Percentiles rank a stretch among this genome's conserved stretches.
Conservation (phyloP, 2,888 invertebrate species). For the Herminia tarsipennalis region DNA sequence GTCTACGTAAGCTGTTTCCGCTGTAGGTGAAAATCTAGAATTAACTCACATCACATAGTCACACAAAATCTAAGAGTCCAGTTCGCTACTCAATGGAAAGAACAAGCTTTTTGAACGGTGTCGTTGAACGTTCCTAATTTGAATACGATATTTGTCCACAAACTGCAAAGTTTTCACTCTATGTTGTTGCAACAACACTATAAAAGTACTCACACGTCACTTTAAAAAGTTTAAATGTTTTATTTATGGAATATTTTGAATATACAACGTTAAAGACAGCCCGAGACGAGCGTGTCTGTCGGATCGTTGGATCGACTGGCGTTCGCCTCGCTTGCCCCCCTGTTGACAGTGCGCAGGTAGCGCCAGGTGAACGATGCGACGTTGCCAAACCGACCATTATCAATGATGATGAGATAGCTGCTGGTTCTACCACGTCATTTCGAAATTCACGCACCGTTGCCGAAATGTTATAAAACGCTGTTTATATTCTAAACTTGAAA, state of each 20-base stretch:
- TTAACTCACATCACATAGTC: conserved; percentile 75
- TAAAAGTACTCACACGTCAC: conserved; percentile 43
- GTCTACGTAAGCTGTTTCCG: conserved; percentile 83
- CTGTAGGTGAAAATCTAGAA: conserved; percentile 81
- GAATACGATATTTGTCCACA: conserved; percentile 45
- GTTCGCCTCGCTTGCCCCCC: conserved; percentile 73
- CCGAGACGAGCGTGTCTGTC: conserved; percentile 70
- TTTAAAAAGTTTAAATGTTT: conserved; percentile 44
- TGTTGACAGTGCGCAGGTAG: conserved; percentile 83
- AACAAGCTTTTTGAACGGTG: conserved; percentile 55
- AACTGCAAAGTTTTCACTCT: conserved; percentile 54
- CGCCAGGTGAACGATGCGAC: conserved; percentile 82
- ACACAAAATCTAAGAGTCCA: conserved; percentile 64
- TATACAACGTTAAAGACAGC: conserved; percentile 50
- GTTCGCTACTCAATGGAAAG: conserved; percentile 48
- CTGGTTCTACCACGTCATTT: conserved; percentile 63
- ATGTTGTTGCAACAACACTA: conserved; percentile 43
- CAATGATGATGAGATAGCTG: conserved; percentile 82
- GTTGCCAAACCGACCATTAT: conserved; percentile 84
- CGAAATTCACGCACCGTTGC: conserved; percentile 69
- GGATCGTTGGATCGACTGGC: conserved; percentile 75
- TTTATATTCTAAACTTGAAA: conserved; percentile 40
- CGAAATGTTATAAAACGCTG: conserved; percentile 63
- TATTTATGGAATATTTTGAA: conserved; percentile 62
- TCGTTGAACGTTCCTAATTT: conserved; percentile 60